Conservation (phyloP, 2,888 invertebrate genomes). For the Serripes groenlandicus region DNA sequence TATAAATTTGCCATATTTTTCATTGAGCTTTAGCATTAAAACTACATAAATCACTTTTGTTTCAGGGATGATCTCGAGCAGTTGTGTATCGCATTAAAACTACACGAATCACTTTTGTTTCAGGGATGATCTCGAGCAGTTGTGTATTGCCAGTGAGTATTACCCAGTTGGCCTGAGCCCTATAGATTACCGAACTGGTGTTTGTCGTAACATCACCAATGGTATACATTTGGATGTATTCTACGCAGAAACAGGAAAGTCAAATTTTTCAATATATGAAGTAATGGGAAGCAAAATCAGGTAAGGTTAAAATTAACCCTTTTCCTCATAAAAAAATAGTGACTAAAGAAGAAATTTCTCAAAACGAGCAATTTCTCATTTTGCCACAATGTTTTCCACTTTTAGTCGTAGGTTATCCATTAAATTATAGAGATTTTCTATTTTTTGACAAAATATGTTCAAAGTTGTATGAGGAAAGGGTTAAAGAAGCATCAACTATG, state of each 20-base stretch:
- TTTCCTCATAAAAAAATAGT: neutral
- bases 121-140: constrained; percentile 66
- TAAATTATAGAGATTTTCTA: too few relatives aligned
- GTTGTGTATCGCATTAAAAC: constrained; percentile 51
- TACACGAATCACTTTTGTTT: too few relatives aligned
- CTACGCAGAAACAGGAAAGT: constrained; percentile 80
- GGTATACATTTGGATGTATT: constrained; percentile 80
- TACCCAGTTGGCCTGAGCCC: constrained; percentile 61
- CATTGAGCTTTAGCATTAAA: too few relatives aligned
- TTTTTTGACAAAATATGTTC: too few relatives aligned
- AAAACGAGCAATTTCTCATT: neutral
- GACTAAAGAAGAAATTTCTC: neutral
- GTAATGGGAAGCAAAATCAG: constrained; percentile 81
- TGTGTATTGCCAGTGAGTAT: constrained; percentile 51
- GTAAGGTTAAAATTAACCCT: constrained; percentile 67
- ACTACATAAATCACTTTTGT: too few relatives aligned
- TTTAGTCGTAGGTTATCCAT: too few relatives aligned
- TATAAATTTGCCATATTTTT: too few relatives aligned
- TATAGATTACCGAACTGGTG: constrained; percentile 69
- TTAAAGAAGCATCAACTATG: too few relatives aligned
- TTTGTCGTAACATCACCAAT: constrained; percentile 78
- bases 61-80: neutral
- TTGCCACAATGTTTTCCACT: neutral
- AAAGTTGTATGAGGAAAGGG: too few relatives aligned
- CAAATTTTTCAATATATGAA: constrained; percentile 77